Percentiles rank a stretch among this genome's conserved stretches.
Conservation (phyloP, 1,140 invertebrate species). For the Parapsyche elsis region DNA sequence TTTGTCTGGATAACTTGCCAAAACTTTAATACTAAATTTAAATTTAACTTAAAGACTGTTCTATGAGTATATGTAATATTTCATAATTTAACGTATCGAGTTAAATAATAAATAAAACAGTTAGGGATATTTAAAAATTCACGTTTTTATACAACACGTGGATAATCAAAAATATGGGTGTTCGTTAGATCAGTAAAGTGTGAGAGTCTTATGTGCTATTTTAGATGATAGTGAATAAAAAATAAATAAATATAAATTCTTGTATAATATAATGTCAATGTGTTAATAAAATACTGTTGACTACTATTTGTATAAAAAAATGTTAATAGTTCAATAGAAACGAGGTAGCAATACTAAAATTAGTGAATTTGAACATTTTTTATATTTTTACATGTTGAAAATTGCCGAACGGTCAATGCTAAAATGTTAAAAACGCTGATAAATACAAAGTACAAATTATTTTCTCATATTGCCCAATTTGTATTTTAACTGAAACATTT, state of each 20-base stretch:
- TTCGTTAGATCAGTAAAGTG: conserved; percentile 45
- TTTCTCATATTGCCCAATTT: conserved; percentile 25
- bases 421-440: conserved; percentile 17
- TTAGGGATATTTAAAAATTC: conserved; percentile 36
- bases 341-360: conserved; percentile 55
- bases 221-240: conserved; percentile 19
- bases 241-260: conserved; percentile 7
- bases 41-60: conserved; percentile 29
- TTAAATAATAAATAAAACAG: conserved; percentile 41
- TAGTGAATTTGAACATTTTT: conserved; percentile 46
- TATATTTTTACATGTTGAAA: conserved; percentile 46
- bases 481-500: conserved; percentile 14
- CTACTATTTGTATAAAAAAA: conserved; percentile 33
- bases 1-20: conserved; percentile 1
- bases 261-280: conserved; percentile 38
- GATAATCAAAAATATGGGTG: conserved; percentile 37
- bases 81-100: conserved; percentile 23
- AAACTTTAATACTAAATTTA: conserved; percentile 13
- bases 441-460: conserved; percentile 44
- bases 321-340: conserved; percentile 50
- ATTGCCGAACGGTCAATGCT: not conserved
- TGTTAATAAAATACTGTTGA: conserved; percentile 43
- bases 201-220: conserved; percentile 46
- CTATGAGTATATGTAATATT: conserved; percentile 2
- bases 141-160: conserved; percentile 32